Base-by-base conservation (phyloP, 2,797 vertebrate species). In the Microhierax caerulescens region DNA sequence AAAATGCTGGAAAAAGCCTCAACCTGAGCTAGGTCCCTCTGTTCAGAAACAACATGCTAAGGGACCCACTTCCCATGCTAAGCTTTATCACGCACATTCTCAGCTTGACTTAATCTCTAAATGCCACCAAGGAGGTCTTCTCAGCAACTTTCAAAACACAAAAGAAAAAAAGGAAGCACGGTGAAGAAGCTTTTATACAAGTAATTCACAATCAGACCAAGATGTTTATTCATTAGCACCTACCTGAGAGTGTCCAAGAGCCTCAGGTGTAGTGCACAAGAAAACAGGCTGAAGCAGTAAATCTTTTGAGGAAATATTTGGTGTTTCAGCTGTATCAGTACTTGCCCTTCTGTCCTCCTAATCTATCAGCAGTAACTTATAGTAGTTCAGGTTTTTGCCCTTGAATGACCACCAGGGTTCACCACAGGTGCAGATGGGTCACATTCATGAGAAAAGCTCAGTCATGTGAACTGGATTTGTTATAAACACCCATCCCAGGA, bases 111-210 rank as follows among this genome's bases (percentile, higher is more conserved):
- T 25, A 2, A 28, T 19, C 16, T 61, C 24, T 50, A 88, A 93
- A 59, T 24, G 0, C 20, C 13, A 78, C 18, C 24, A 74, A 45
- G 28, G 77, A 1, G 10, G 3, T 54, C n/a, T 88, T 84, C 37
- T 68, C 19, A 72, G 19, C 11, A 67, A 34, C 37, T 67, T 65
- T n/a, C 36, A 79, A 65, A 68, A 9, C 10, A 25, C 3, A 69
- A 51, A 36, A 69, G 22, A 10, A 32, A 25, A 21, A 27, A 10
- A 13, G 4, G 4, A 1, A 57, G 3, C 0, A 36, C 0, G 0
- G 0, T 15, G 9, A 57, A 51, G 43, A 60, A 70, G 14, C 8
- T 78, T 73, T 93, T 51, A 53, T 34, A 27, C 23, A 78, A 86
- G 7, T 61, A 57, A 28, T n/a, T 39, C 50, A 63, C 30, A 88